Base-by-base conservation (phyloP, 2,797 vertebrate genomes). In the Champsocephalus esox region DNA sequence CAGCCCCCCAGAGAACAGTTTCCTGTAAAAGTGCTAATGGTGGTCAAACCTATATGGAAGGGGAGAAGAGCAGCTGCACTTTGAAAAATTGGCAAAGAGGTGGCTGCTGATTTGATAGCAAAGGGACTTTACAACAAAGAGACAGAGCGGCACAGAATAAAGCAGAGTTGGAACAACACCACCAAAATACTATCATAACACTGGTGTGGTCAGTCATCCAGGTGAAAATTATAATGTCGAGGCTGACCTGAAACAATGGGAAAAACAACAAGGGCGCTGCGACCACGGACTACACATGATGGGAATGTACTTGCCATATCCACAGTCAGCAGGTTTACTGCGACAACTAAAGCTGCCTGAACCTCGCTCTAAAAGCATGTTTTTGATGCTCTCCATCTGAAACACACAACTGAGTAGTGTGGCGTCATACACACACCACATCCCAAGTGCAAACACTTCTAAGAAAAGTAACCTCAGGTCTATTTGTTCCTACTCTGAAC, bases 311-410 rank as follows among this genome's bases (percentile, higher is more conserved):
- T 88, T 89, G 79, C 78, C 81, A 87, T 89, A 88, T 83, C 73
- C 84, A 81, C 74, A 86, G 88, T 92, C 90, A 92, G 90, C 92
- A 93, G 84, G 78, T 90, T 91, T 89, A 73, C 64, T 49, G 87
- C 66, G 10, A 82, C 85, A 81, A 65, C 89, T 82, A 91, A 87
- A 90, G 87, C 88, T 77, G 79, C 73, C 81, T 50, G 62, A 88
- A 86, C 54, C 80, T 83, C 68, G 12, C 75, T 88, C 68, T 81
- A 66, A 89, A 92, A 89, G 72, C 79, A 74, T 82, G 78, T 16
- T 79, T 87, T 86, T 87, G 81, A 90, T 83, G 70, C 70, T 78
- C 73, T 69, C 80, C 86, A 84, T 81, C 82, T 86, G 86, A 81
- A 77, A 67, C 44, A 70, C 51, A 71, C 73, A 70, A 84, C 79